Evolutionary conservation across 2,888 invertebrate species (phyloP), one percentile per base, ranked within the genome.

Genomic region (Idaea dimidiata): DNA sequence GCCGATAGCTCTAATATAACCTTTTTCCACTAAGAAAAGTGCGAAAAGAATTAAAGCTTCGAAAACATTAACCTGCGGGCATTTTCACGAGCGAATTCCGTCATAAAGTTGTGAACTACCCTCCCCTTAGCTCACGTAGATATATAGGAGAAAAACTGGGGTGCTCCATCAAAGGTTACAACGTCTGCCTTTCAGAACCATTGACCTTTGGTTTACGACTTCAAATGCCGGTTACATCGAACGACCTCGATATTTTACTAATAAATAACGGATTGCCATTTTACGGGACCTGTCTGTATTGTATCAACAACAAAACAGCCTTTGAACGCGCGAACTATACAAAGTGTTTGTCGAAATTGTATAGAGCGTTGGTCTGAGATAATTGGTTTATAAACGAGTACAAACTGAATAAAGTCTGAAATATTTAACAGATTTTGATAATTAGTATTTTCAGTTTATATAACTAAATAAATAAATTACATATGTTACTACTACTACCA

Each of bases 161-260:
- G 65, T 31, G 63, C 62, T 32, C 66, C 62, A 66, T 69, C 71
- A 67, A 74, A 72, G 70, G 72, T 72, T 67, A 70, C 63, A 65
- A 18, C 62, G 59, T 58, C 61, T 57, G 69, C 69, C 70, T 67
- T 73, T 72, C 71, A 71, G 63, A 72, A 62, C 62, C 67, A 64
- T 63, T 74, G 79, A 79, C 81, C 81, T 82, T 81, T 78, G 66
- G 69, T 77, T 79, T 75, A 76, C 71, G 76, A 71, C 75, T 75
- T 74, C 69, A 77, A 81, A 82, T 81, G 81, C 72, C 78, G 69
- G 65, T 65, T 71, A 69, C 60, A 64, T 65, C 66, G 63, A 68
- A 65, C 68, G 74, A 62, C 74, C 74, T 73, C 72, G 69, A 70
- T 74, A 75, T 74, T 78, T 71, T 66, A 66, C 62, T 68, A 74